phyloP scores from a whole-genome alignment of 2,888 invertebrate genomes.

The Acrobasis repandana region DNA sequence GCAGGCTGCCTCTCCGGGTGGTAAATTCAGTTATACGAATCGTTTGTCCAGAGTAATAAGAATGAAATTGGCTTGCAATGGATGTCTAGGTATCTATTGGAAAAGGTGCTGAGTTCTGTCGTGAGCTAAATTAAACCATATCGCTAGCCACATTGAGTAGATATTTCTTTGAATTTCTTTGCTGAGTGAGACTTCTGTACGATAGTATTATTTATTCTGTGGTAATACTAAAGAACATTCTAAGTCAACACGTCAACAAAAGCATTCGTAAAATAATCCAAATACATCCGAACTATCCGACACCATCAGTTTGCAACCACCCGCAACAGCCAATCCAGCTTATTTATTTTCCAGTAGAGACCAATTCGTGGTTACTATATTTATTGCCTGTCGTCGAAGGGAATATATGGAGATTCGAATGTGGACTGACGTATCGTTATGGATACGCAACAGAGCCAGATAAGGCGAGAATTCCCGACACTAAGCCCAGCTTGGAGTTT shows the following conservation, averaged over 20 bases:
- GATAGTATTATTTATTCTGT: no score
- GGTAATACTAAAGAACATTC: no score
- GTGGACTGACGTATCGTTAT: slow-evolving; percentile 20
- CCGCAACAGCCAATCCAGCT: slow-evolving; percentile 11
- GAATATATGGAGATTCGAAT: slow-evolving; percentile 21
- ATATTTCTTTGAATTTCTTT: no score
- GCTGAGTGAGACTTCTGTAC: no score
- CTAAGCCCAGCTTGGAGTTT: not conserved
- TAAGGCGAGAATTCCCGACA: not conserved
- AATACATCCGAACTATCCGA: not conserved
- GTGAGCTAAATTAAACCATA: no score
- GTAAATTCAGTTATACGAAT: no score
- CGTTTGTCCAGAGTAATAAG: no score
- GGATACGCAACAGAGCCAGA: slow-evolving; percentile 13
- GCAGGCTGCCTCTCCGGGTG: no score
- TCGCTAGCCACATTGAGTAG: no score
- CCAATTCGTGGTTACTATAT: slow-evolving; percentile 20
- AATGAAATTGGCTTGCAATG: no score
- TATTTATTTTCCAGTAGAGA: slow-evolving; percentile 24
- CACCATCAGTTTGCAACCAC: slow-evolving; percentile 8
- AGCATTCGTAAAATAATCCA: not conserved
- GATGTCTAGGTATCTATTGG: no score
- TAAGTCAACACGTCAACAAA: not conserved
- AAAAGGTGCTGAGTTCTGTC: no score
- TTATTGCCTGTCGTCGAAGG: slow-evolving; percentile 22